Percentiles rank a stretch among this genome's conserved stretches.
Evolutionary conservation across 2,797 vertebrate genomes (phyloP).

Genomic region (Austrolebias charrua): DNA sequence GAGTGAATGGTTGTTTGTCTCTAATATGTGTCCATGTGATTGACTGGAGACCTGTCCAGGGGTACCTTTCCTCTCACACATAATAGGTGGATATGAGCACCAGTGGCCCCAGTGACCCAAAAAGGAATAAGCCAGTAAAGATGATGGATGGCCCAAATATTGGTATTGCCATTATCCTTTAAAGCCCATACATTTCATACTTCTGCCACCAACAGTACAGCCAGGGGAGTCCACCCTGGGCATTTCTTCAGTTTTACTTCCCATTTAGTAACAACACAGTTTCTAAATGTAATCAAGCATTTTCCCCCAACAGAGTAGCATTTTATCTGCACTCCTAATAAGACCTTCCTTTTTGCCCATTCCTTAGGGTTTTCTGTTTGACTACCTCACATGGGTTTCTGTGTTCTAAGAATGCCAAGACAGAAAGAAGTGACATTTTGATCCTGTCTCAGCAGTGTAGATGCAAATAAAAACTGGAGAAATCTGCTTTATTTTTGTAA

Average conservation of each 20-base stretch:
- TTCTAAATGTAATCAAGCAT: conserved; percentile 55
- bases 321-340: conserved; percentile 38
- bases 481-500: neutral
- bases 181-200: conserved; percentile 2
- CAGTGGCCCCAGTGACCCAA: too few relatives aligned
- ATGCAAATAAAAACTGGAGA: neutral
- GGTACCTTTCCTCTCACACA: too few relatives aligned
- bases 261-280: conserved; percentile 24
- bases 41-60: too few relatives aligned
- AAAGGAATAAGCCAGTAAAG: too few relatives aligned
- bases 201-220: neutral
- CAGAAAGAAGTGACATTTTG: conserved; percentile 52
- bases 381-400: conserved; percentile 38
- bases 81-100: too few relatives aligned
- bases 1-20: too few relatives aligned
- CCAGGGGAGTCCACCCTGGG: conserved; percentile 8
- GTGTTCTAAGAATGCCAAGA: conserved; percentile 35
- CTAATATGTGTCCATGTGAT: too few relatives aligned
- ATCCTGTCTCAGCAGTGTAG: conserved; percentile 16
- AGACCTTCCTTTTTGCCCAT: conserved; percentile 30
- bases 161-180: neutral
- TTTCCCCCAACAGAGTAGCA: conserved; percentile 6
- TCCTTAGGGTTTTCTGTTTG: conserved; percentile 23
- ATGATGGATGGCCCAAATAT: too few relatives aligned
- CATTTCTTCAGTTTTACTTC: conserved; percentile 29